phyloP scores from a whole-genome alignment of 2,888 invertebrate genomes.

The Caenorhabditis uteleia region DNA sequence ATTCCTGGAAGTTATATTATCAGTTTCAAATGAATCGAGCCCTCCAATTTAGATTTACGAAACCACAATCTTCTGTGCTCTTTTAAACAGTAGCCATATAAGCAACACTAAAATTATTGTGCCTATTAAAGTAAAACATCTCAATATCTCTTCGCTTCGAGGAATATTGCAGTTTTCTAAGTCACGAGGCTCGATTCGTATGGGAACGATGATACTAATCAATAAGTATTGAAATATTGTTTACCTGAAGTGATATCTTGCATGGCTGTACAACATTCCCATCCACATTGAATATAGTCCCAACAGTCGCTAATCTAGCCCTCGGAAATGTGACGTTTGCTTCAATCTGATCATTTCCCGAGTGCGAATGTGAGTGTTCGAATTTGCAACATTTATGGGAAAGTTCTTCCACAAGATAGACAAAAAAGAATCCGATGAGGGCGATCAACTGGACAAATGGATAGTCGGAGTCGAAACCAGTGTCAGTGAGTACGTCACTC shows the following conservation, averaged over 20 bases:
- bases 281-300: conserved; percentile 34
- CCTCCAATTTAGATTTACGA: too few relatives aligned
- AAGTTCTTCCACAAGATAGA: conserved; percentile 60
- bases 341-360: conserved; percentile 21
- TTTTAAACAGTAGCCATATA: too few relatives aligned
- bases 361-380: conserved; percentile 30
- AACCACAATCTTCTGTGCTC: neutral
- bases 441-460: conserved; percentile 48
- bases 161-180: too few relatives aligned
- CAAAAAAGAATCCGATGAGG: conserved; percentile 53
- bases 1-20: conserved; percentile 21
- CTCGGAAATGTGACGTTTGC: conserved; percentile 34
- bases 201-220: too few relatives aligned
- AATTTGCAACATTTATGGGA: conserved; percentile 43
- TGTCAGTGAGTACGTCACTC: conserved; percentile 25
- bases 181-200: too few relatives aligned
- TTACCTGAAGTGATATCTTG: conserved; percentile 22
- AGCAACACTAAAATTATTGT: too few relatives aligned
- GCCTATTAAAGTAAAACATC: too few relatives aligned
- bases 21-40: too few relatives aligned
- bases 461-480: conserved; percentile 38
- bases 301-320: conserved; percentile 33
- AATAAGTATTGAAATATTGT: too few relatives aligned
- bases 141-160: too few relatives aligned
- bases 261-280: conserved; percentile 33